These are phyloP conservation scores for Mastacembelus armatus DNA, from an alignment of 2,797 vertebrate genomes.

Conservation along the genomic window DNA sequence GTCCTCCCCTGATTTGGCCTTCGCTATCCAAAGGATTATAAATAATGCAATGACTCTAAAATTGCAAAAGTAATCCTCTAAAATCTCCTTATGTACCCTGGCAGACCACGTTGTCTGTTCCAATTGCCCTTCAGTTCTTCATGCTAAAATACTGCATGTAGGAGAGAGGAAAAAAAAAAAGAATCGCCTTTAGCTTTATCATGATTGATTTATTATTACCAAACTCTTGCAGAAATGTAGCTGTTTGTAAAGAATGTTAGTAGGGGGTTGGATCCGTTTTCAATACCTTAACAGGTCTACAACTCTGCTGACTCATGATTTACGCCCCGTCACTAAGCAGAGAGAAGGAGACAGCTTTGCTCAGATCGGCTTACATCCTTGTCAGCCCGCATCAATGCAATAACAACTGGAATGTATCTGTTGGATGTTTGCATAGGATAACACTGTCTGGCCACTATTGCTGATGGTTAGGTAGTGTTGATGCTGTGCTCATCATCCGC, in stretches of 20 bases:
- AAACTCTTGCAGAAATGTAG: conserved; percentile 38
- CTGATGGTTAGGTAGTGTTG: conserved; percentile 60
- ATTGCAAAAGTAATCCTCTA: conserved; percentile 88
- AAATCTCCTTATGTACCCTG: conserved; percentile 86
- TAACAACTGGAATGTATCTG: conserved; percentile 69
- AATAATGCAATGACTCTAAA: conserved; percentile 88
- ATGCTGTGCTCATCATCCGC: conserved; percentile 13
- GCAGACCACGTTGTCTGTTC: conserved; percentile 81
- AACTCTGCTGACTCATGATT: conserved; percentile 80
- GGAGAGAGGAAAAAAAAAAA: conserved; percentile 33
- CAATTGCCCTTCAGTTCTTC: conserved; percentile 78
- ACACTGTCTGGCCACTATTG: conserved; percentile 59
- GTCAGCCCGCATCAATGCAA: conserved; percentile 55
- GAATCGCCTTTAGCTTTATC: conserved; percentile 44
- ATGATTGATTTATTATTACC: conserved; percentile 62
- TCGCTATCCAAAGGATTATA: conserved; percentile 85
- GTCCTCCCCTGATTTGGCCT: conserved; percentile 85
- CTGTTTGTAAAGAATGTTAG: conserved; percentile 58
- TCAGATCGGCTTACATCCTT: conserved; percentile 59
- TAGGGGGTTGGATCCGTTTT: conserved; percentile 46
- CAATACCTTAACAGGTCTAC: conserved; percentile 36
- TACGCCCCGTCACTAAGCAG: conserved; percentile 51
- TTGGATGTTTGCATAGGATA: conserved; percentile 63
- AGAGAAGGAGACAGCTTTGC: conserved; percentile 49
- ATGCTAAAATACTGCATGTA: conserved; percentile 62